These are phyloP conservation scores for Gnatocerus cornutus DNA, from an alignment of 2,888 invertebrate genomes.

Conservation along the genomic window DNA sequence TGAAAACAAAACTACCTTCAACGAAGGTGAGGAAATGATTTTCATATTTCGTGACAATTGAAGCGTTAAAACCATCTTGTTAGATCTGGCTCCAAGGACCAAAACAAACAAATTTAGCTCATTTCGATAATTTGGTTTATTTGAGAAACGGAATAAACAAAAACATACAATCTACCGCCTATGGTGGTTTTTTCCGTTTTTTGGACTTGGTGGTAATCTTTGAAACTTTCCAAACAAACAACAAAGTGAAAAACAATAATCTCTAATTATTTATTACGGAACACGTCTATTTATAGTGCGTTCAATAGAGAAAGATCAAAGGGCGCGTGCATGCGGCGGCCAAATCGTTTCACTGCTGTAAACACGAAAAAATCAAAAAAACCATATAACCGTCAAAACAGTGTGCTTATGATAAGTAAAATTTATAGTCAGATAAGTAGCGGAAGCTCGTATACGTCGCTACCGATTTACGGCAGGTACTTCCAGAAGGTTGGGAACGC, in stretches of 20 bases:
- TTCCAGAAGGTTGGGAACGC: too few relatives aligned
- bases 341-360: not conserved
- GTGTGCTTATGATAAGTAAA: too few relatives aligned
- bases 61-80: too few relatives aligned
- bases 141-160: not conserved
- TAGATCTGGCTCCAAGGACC: too few relatives aligned
- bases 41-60: too few relatives aligned
- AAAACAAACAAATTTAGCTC: too few relatives aligned
- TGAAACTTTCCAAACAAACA: not conserved
- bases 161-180: not conserved
- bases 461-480: too few relatives aligned
- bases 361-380: not conserved
- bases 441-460: too few relatives aligned
- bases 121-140: too few relatives aligned
- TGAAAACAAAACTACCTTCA: slow-evolving; percentile 74
- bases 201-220: not conserved
- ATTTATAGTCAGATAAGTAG: too few relatives aligned
- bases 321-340: not conserved
- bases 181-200: not conserved
- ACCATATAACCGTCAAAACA: too few relatives aligned
- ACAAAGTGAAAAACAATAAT: not conserved
- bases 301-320: not conserved
- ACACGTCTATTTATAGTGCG: too few relatives aligned
- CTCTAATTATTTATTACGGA: not conserved
- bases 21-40: slow-evolving; percentile 70